Base-by-base conservation (phyloP, 2,888 invertebrate species). In the Oasisia sp. region DNA sequence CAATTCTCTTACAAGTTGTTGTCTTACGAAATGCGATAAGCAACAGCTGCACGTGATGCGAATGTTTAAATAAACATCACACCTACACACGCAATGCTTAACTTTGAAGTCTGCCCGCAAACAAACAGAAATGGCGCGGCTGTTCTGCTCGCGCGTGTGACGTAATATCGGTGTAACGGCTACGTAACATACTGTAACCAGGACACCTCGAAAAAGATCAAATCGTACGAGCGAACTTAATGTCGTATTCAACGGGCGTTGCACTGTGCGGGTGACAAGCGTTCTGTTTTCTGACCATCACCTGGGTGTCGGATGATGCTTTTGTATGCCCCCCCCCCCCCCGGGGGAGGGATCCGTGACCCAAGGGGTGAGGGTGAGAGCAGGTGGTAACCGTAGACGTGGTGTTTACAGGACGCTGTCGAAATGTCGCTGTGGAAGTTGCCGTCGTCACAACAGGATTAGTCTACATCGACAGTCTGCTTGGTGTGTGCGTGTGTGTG, bases 1-100 rank as follows among this genome's bases (percentile, higher is more conserved):
- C 74, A 27, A 19, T 27, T 74, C n/a, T 74, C 74, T 19, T 27
- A 27, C 27, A 74, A 27, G n/a, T 27, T 19, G 74, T 74, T n/a
- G 74, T 74, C 74, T 74, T 74, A 74, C 74, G 74, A 74, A 74
- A 19, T n/a, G 7, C 27, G 19, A 74, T 27, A 19, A 74, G 74
- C 19, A 14, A 19, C 74, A 74, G 74, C 74, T 74, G 74, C 19
- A 7, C 27, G 7, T n/a, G 27, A n/a, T 27, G 74, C n/a, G 74
- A 74, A 74, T 74, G 27, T 74, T 74, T 74, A 74, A 74, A 27
- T n/a, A 74, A 74, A n/a, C 74, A 74, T 74, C 74, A 74, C 74
- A 19, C 74, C 12, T 14, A 8, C 50, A 50, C 50, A 38, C n/a
- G 1, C 9, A 50, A 1, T 3, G 27, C n/a, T 74, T 7, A 27